Percentiles rank a stretch among this genome's conserved stretches.
These are phyloP conservation scores for Cerastis leucographa DNA, from an alignment of 2,888 invertebrate species.

Conservation along the genomic window DNA sequence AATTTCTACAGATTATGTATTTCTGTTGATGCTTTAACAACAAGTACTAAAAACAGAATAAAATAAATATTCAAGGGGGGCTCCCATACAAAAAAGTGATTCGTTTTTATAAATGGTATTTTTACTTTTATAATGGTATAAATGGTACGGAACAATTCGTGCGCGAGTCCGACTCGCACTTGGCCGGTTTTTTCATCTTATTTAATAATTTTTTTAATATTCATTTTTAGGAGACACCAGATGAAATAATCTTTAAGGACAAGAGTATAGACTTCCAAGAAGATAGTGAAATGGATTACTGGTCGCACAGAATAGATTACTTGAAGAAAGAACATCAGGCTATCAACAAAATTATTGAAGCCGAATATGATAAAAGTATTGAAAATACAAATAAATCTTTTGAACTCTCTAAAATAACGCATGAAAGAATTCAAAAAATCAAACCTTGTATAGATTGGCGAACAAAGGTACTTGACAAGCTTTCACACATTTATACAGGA, in stretches of 20 bases:
- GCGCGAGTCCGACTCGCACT: too few relatives aligned
- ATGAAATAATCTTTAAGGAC: constrained; percentile 73
- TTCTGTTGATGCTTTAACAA: too few relatives aligned
- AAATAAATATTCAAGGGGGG: too few relatives aligned
- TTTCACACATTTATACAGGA: background rate
- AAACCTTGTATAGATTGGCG: constrained; percentile 85
- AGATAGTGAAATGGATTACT: constrained; percentile 80
- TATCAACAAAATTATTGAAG: constrained; percentile 85
- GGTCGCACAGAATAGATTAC: constrained; percentile 82
- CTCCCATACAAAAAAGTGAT: too few relatives aligned
- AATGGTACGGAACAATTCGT: too few relatives aligned
- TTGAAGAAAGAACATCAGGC: constrained; percentile 84
- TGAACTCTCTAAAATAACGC: constrained; percentile 74
- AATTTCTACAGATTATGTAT: too few relatives aligned
- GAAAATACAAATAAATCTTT: constrained; percentile 76
- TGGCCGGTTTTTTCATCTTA: background rate
- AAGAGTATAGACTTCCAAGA: constrained; percentile 67
- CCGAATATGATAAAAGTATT: constrained; percentile 84
- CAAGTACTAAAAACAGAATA: too few relatives aligned
- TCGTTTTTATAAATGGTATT: too few relatives aligned
- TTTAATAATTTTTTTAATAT: too few relatives aligned
- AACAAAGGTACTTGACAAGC: constrained; percentile 73
- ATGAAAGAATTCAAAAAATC: constrained; percentile 80
- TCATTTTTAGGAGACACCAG: constrained; percentile 72
- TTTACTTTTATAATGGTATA: too few relatives aligned